A percentile compares a stretch with the other conserved stretches of the same genome.
These are phyloP conservation scores for Pluvialis apricaria DNA, from an alignment of 2,113 vertebrate genomes.

Conservation along the genomic window DNA sequence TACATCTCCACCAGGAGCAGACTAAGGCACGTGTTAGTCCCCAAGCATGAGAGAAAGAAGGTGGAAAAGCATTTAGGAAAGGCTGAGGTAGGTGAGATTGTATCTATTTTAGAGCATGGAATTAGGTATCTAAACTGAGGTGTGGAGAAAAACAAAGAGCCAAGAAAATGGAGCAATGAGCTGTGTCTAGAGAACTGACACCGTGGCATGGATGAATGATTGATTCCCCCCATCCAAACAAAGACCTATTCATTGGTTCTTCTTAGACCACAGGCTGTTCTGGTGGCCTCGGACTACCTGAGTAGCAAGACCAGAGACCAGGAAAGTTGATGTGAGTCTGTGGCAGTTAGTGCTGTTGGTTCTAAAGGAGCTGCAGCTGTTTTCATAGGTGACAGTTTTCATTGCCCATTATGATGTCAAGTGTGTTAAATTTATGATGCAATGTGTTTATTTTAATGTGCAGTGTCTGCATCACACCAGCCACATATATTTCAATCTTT, in stretches of 20 bases:
- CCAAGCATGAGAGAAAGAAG: neutral
- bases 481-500: slow-evolving; percentile 39
- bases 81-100: neutral
- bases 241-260: neutral
- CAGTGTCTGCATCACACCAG: slow-evolving; percentile 29
- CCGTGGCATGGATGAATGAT: neutral
- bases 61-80: neutral
- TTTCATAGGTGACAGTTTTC: slow-evolving; percentile 40
- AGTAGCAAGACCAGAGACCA: neutral
- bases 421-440: slow-evolving; percentile 34
- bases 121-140: neutral
- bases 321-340: neutral
- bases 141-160: neutral
- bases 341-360: neutral
- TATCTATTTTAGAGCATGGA: neutral
- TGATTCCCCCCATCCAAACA: neutral
- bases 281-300: neutral
- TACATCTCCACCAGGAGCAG: neutral
- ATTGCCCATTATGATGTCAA: slow-evolving; percentile 23
- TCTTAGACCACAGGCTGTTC: neutral
- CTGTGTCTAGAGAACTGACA: neutral
- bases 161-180: neutral
- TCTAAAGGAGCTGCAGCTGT: neutral
- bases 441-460: slow-evolving; percentile 46
- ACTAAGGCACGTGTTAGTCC: neutral